These are phyloP conservation scores for Tillus elongatus DNA, from an alignment of 2,888 invertebrate species.

Conservation along the genomic window DNA sequence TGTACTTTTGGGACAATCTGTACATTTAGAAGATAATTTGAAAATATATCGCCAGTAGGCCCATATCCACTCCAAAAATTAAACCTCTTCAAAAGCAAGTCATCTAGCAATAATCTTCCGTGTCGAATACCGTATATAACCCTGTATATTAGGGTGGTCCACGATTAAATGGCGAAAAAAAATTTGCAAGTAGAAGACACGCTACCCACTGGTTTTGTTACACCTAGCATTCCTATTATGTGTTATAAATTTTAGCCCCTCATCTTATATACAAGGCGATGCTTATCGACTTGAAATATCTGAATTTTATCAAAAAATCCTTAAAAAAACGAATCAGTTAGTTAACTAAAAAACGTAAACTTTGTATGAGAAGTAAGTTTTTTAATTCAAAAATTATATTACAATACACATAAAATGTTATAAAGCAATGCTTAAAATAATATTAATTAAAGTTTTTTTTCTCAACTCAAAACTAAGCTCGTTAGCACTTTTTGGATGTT, in stretches of 20 bases:
- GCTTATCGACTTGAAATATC: constrained; percentile 3
- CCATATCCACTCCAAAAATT: too few species aligned
- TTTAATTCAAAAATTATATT: neutral
- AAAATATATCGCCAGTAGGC: too few species aligned
- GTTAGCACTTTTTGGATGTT: constrained; percentile 1
- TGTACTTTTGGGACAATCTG: too few species aligned
- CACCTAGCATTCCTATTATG: neutral
- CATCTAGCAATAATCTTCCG: too few species aligned
- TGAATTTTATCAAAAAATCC: neutral
- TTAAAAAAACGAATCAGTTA: neutral
- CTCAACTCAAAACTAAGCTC: constrained; percentile 1
- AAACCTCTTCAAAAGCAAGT: too few species aligned
- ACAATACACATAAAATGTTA: constrained; percentile 1
- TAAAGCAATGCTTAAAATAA: neutral
- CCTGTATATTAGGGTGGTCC: constrained; percentile 4
- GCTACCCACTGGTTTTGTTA: neutral
- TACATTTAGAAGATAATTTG: too few species aligned
- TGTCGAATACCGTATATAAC: too few species aligned
- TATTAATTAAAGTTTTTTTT: neutral
- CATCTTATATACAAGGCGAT: constrained; percentile 1
- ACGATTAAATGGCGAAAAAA: constrained; percentile 1
- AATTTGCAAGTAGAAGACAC: neutral
- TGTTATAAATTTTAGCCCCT: constrained; percentile 1
- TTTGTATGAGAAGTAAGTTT: constrained; percentile 1
- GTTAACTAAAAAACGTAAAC: constrained; percentile 1